Evolutionary conservation across 2,113 vertebrate genomes (phyloP).

Genomic region (Sturnira hondurensis): DNA sequence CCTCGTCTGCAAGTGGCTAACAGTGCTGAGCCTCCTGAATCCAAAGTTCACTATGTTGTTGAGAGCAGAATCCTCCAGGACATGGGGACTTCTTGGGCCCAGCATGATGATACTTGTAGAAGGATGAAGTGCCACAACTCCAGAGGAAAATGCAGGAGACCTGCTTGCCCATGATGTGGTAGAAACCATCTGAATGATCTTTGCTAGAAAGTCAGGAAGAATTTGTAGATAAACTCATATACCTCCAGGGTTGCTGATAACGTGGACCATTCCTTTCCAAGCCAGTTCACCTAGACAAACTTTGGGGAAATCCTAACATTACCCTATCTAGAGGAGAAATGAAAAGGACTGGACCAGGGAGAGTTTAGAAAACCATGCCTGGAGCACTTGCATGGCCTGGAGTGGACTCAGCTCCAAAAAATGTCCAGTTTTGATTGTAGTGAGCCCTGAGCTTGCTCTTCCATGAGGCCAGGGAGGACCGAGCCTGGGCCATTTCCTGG

Average conservation of each 20-base stretch:
- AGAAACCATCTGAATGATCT: not conserved
- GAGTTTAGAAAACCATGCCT: fast-evolving
- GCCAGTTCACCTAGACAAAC: too few relatives aligned
- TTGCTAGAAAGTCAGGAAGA: not conserved
- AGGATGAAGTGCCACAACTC: fast-evolving
- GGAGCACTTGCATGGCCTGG: fast-evolving
- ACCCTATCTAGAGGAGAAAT: not conserved
- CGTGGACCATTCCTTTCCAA: fast-evolving
- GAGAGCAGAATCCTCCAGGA: too few relatives aligned
- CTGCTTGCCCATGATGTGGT: fast-evolving
- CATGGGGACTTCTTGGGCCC: not conserved
- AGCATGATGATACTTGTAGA: fast-evolving
- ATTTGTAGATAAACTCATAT: not conserved
- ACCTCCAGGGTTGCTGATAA: not conserved
- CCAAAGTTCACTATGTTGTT: not conserved
- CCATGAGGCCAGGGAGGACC: fast-evolving
- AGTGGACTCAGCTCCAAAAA: fast-evolving
- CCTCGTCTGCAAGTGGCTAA: not conserved
- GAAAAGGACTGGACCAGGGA: not conserved
- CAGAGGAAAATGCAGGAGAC: not conserved
- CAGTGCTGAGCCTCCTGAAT: fast-evolving
- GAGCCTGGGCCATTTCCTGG: not conserved
- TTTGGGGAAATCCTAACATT: not conserved
- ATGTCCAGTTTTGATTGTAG: fast-evolving
- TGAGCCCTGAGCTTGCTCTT: not conserved